Evolutionary conservation across 2,113 vertebrate species (phyloP), one percentile per base, ranked within the genome.

Genomic region (Solea senegalensis): DNA sequence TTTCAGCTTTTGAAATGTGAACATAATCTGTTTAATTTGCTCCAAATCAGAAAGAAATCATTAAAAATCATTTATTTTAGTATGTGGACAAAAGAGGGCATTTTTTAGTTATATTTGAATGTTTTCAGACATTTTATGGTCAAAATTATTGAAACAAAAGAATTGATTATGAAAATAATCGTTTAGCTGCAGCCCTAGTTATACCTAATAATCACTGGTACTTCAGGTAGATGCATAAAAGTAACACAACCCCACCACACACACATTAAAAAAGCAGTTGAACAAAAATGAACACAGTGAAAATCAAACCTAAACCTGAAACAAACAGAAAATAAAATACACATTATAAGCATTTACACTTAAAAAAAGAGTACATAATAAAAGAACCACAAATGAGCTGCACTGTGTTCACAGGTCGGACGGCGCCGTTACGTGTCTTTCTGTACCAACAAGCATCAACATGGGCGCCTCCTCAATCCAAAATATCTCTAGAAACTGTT

Each of bases 381-480:
- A 52, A 63, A 49, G 52, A 45, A 41, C 68, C 45, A n/a, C 21
- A 63, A 76, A 63, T 52, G 70, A 81, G 83, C 84, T 79, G 72
- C 79, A 51, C 55, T 62, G 71, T 39, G 65, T 67, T 28, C 69
- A 67, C 56, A 62, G 49, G 62, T 58, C 68, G 49, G 52, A 50
- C 16, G 27, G 34, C 27, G 44, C 26, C 52, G 69, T 5, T 41
- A 13, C 43, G 70, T 48, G 46, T 69, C 50, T 59, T 62, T 63
- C 45, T 60, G 48, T 59, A 76, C 56, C 26, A 49, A 60, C 26
- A 15, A 51, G 16, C 9, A 13, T 34, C 3, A 44, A 61, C 12
- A 60, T 8, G 48, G 57, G 40, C 15, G 14, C 54, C 15, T 49
- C 45, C 59, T 70, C 21, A 46, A 14, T 69, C 62, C 27, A 15